Evolutionary conservation across 2,888 invertebrate genomes (phyloP).

Genomic region (Drosophila buzzatii): DNA sequence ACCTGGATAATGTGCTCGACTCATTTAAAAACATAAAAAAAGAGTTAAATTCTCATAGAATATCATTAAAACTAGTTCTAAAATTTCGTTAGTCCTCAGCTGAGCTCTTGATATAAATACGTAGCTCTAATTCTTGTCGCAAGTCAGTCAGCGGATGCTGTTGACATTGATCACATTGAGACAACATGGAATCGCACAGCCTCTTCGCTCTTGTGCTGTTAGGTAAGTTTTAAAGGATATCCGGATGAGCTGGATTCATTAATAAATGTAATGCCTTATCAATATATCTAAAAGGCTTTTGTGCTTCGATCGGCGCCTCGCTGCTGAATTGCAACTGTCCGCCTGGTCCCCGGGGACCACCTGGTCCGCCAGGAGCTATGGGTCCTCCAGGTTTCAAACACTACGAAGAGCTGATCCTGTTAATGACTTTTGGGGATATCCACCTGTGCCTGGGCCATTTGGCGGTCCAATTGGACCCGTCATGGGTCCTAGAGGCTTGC

Average conservation of each 20-base stretch:
- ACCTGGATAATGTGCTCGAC: constrained; percentile 38
- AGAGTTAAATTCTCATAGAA: constrained; percentile 17
- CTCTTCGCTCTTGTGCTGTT: constrained; percentile 44
- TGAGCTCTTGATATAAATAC: constrained; percentile 52
- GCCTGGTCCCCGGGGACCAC: constrained; percentile 58
- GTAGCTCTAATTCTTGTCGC: background rate
- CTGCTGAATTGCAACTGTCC: constrained; percentile 73
- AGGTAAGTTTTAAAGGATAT: constrained; percentile 42
- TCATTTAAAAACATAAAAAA: constrained; percentile 47
- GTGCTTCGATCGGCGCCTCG: constrained; percentile 33
- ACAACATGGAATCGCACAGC: constrained; percentile 48
- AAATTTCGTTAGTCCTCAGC: background rate
- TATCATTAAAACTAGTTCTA: constrained; percentile 27
- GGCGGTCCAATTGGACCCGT: constrained; percentile 34
- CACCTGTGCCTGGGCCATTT: constrained; percentile 48
- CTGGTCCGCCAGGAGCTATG: constrained; percentile 51
- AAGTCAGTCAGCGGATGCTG: constrained; percentile 44
- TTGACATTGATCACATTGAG: constrained; percentile 64
- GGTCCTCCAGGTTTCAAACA: constrained; percentile 16
- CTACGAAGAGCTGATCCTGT: background rate
- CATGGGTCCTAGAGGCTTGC: constrained; percentile 62
- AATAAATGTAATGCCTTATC: background rate
- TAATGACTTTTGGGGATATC: constrained; percentile 51
- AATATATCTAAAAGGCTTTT: constrained; percentile 39
- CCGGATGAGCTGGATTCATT: background rate